A percentile compares a stretch with the other conserved stretches of the same genome.
Conservation (phyloP, 1,140 invertebrate genomes). For the Chelonus insularis region DNA sequence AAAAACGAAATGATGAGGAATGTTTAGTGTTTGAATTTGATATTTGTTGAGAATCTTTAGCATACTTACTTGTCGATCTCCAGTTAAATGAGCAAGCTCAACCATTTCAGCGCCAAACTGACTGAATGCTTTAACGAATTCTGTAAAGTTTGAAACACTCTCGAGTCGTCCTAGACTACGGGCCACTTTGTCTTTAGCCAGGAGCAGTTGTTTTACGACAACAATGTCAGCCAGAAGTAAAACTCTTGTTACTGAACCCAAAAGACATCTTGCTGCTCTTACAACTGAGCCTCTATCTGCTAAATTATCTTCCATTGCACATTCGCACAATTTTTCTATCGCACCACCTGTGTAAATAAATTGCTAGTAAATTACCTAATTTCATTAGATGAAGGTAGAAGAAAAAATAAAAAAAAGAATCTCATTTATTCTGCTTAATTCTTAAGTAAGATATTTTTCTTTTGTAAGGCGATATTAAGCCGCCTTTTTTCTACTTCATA, state of each 20-base stretch:
- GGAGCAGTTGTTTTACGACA: constrained; percentile 93
- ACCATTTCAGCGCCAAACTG: constrained; percentile 99
- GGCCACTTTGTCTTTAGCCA: constrained; percentile 94
- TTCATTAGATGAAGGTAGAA: neutral
- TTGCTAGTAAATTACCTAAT: neutral
- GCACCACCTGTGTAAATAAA: constrained; percentile 69
- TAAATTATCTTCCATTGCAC: constrained; percentile 68
- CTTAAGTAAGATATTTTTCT: no score
- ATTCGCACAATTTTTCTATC: constrained; percentile 87
- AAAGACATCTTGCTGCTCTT: constrained; percentile 86
- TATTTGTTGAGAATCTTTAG: no score
- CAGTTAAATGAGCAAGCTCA: constrained; percentile 92
- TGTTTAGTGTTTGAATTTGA: no score
- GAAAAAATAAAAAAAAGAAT: no score
- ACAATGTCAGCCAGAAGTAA: constrained; percentile 98
- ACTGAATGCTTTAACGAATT: constrained; percentile 98
- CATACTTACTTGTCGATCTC: constrained; percentile 61
- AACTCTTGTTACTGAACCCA: constrained; percentile 94
- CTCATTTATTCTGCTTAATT: no score
- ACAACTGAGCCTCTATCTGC: constrained; percentile 79
- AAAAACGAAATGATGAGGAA: no score
- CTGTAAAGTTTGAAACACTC: constrained; percentile 94
- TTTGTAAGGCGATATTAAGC: no score
- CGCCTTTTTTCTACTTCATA: no score
- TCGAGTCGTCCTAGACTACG: constrained; percentile 85